phyloP scores from a whole-genome alignment of 1,140 invertebrate species.

The Triops longicaudatus region DNA sequence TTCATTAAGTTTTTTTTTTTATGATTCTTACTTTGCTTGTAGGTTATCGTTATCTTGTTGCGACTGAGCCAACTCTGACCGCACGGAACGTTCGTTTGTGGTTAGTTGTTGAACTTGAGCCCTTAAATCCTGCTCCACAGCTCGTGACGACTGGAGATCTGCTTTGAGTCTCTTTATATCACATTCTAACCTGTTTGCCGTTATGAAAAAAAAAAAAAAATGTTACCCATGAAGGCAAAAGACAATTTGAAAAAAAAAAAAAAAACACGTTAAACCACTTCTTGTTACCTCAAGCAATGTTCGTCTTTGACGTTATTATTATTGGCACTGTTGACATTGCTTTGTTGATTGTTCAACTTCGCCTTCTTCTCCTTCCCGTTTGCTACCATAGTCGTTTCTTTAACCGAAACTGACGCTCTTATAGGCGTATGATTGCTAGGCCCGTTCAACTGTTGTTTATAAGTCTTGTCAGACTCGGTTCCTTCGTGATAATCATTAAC shows the following conservation, averaged over 20 bases:
- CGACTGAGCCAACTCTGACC: slow-evolving; percentile 63
- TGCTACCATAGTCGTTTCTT: not conserved
- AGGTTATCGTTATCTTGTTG: slow-evolving; percentile 74
- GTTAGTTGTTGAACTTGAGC: slow-evolving; percentile 61
- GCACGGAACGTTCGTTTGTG: slow-evolving; percentile 59
- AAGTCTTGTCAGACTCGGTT: slow-evolving; percentile 13
- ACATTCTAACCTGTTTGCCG: slow-evolving; percentile 45
- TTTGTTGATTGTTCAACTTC: slow-evolving; percentile 44
- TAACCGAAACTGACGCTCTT: not conserved
- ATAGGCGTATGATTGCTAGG: not conserved
- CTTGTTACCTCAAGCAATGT: slow-evolving; percentile 48
- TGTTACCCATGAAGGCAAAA: no score
- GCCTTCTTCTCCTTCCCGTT: slow-evolving; percentile 49
- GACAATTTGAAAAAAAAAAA: slow-evolving; percentile 15
- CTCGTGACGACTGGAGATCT: slow-evolving; percentile 65
- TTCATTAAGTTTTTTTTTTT: no score
- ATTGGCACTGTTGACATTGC: slow-evolving; percentile 41
- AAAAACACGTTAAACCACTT: slow-evolving; percentile 20
- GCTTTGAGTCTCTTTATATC: slow-evolving; percentile 72
- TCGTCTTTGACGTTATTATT: slow-evolving; percentile 47
- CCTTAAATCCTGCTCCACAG: slow-evolving; percentile 66
- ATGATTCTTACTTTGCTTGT: slow-evolving; percentile 59
- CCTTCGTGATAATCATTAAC: slow-evolving; percentile 27
- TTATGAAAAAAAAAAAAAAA: not conserved
- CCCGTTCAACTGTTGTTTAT: slow-evolving; percentile 25